Conservation (phyloP, 2,888 invertebrate genomes). For the Eristalinus sepulchralis region DNA sequence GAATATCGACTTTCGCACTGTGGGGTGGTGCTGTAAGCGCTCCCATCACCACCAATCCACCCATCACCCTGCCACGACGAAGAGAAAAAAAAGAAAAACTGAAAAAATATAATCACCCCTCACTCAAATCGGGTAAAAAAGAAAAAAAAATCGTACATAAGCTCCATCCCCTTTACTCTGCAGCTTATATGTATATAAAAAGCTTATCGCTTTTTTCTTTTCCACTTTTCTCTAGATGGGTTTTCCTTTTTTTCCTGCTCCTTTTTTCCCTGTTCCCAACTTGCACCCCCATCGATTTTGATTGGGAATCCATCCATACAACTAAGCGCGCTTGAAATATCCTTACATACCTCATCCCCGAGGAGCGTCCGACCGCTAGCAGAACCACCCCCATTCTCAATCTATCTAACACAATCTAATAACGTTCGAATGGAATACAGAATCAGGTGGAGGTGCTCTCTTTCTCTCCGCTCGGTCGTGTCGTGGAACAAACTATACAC, state of each 20-base stretch:
- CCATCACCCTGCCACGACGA: constrained; percentile 29
- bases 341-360: constrained; percentile 64
- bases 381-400: constrained; percentile 31
- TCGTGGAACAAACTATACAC: constrained; percentile 46
- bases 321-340: constrained; percentile 72
- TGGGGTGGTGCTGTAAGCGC: constrained; percentile 60
- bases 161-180: constrained; percentile 68
- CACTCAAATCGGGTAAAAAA: constrained; percentile 60
- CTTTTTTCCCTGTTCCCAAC: constrained; percentile 14
- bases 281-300: constrained; percentile 78
- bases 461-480: constrained; percentile 42
- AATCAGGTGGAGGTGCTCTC: constrained; percentile 70
- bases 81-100: constrained; percentile 28
- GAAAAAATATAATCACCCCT: constrained; percentile 65
- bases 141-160: constrained; percentile 53
- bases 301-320: constrained; percentile 80
- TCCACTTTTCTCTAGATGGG: constrained; percentile 52
- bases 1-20: constrained; percentile 70
- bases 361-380: constrained; percentile 12
- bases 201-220: constrained; percentile 66
- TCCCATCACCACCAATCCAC: constrained; percentile 49
- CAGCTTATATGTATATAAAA: constrained; percentile 48
- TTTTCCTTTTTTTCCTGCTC: constrained; percentile 21
- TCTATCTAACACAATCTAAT: constrained; percentile 69
- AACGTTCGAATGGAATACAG: constrained; percentile 61